These are phyloP conservation scores for Leontopithecus rosalia DNA, from an alignment of 2,797 vertebrate species.

Conservation along the genomic window DNA sequence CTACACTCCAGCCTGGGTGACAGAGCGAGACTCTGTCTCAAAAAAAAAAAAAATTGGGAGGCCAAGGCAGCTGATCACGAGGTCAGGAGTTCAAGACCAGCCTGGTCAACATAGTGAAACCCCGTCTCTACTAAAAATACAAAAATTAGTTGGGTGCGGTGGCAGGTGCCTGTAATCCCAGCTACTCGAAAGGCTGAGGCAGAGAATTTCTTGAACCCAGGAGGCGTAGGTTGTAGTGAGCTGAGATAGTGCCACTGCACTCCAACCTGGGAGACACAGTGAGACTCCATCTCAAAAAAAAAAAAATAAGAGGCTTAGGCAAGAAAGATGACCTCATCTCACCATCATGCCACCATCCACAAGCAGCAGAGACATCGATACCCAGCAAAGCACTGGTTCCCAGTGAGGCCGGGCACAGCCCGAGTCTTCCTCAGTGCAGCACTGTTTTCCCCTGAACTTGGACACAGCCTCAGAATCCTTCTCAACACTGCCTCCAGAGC, in stretches of 20 bases:
- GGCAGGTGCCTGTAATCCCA: neutral
- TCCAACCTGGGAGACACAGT: neutral
- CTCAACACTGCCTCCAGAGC: neutral
- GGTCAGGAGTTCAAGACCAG: no score
- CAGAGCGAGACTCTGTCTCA: accelerated
- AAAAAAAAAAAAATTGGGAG: no score
- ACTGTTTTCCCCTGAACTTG: neutral
- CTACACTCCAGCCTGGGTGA: no score
- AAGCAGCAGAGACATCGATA: neutral
- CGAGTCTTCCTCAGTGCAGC: neutral
- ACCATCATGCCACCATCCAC: no score
- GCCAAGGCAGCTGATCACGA: no score
- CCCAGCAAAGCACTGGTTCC: neutral
- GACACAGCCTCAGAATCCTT: neutral
- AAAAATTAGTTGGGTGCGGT: neutral
- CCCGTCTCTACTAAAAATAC: no score
- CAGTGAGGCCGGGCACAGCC: neutral
- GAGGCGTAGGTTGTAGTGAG: neutral
- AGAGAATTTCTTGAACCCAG: neutral
- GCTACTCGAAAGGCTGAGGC: neutral
- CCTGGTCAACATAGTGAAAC: no score
- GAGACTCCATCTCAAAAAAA: neutral
- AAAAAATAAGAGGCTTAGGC: neutral
- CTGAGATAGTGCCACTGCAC: neutral
- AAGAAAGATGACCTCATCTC: neutral